Base-by-base conservation (phyloP, 2,888 invertebrate species). In the Palloptera scutellata region DNA sequence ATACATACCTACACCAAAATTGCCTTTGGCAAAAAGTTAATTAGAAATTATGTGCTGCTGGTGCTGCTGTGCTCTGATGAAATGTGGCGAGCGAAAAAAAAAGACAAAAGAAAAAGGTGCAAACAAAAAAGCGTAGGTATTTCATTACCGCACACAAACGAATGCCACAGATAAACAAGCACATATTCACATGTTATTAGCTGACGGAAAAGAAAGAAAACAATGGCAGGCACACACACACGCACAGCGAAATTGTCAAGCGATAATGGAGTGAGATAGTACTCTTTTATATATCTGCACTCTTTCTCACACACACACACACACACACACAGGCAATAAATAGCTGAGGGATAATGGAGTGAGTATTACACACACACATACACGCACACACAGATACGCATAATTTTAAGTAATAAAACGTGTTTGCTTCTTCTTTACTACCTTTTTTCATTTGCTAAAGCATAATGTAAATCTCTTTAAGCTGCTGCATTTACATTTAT, bases 1-100 rank as follows among this genome's bases (percentile, higher is more conserved):
- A 58, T 54, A 52, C 61, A 52, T 61, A 58, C 52, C 54, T 64
- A 54, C n/a, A 20, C 67, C 60, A 60, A 67, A 72, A 73, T 71
- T 68, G 67, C 71, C 70, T 66, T 65, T 19, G 60, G 69, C 68
- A 71, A 68, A 72, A 70, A 69, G 71, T 74, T 74, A 74, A 72
- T 71, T 71, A 74, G 71, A 74, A 74, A 69, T 74, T 72, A 74
- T 74, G 67, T 71, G 63, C 53, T 64, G 41, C 64, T 63, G 55
- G 65, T 67, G 53, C 13, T 48, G 64, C 43, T 64, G 11, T 45
- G 30, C 30, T 30, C 30, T 30, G 30, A 30, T 30, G 30, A 30
- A 30, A 30, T 30, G 2, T 30, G 2, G 69, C 63, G 67, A 60
- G 40, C 45, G 48, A 20, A 53, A 11, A 30, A 30, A 30, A 6